phyloP scores from a whole-genome alignment of 2,797 vertebrate species.

The Botia almorhae region DNA sequence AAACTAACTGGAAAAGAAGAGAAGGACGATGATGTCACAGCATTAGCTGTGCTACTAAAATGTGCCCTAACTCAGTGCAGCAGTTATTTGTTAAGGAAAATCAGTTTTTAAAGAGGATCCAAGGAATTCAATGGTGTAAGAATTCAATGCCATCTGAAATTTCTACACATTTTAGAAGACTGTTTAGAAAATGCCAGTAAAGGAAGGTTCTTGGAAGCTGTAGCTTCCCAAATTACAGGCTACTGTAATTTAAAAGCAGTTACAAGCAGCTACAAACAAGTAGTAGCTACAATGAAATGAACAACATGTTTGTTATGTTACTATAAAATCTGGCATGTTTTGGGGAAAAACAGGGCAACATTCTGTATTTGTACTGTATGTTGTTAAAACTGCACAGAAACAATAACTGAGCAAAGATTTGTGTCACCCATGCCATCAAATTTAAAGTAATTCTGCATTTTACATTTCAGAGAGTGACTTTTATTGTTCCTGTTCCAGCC shows the following conservation, averaged over 20 bases:
- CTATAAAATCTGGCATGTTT: neutral
- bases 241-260: no score
- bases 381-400: slow-evolving; percentile 15
- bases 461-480: slow-evolving; percentile 41
- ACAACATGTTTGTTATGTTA: neutral
- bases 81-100: neutral
- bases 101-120: no score
- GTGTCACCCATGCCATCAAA: slow-evolving; percentile 22
- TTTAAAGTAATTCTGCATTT: slow-evolving; percentile 57
- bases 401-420: slow-evolving; percentile 14
- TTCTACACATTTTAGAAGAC: no score
- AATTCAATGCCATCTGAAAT: no score
- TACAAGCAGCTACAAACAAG: no score
- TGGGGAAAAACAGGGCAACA: neutral
- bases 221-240: no score
- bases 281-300: no score
- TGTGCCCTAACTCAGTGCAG: neutral
- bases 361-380: neutral
- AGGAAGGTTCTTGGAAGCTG: no score
- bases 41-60: slow-evolving; percentile 8
- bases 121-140: no score
- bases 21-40: slow-evolving; percentile 29
- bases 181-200: no score
- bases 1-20: slow-evolving; percentile 32
- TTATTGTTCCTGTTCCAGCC: slow-evolving; percentile 46